These are phyloP conservation scores for Litoditis marina DNA, from an alignment of 2,888 invertebrate species.

Conservation along the genomic window DNA sequence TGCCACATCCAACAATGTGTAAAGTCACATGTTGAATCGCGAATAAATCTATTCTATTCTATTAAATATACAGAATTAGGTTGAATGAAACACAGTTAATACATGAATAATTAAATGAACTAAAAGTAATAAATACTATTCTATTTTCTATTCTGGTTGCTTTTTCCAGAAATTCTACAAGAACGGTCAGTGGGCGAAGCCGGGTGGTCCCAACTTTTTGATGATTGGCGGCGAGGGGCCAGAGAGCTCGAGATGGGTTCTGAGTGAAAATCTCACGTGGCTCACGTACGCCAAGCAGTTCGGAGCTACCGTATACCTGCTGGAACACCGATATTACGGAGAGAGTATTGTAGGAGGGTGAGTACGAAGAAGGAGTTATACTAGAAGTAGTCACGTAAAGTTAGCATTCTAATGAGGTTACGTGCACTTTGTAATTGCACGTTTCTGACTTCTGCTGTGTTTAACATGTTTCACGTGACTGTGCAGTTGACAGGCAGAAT, in stretches of 20 bases:
- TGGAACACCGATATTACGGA: constrained; percentile 92
- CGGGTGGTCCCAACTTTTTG: constrained; percentile 79
- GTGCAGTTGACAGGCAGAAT: too few relatives aligned
- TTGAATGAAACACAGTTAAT: too few relatives aligned
- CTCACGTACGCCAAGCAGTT: constrained; percentile 27
- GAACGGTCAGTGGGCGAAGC: constrained; percentile 73
- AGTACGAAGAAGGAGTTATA: too few relatives aligned
- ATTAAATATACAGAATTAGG: too few relatives aligned
- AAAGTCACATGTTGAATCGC: too few relatives aligned
- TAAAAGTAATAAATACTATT: not conserved
- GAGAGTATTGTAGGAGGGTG: constrained; percentile 72
- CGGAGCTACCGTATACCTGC: constrained; percentile 78
- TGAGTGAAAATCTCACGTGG: constrained; percentile 28
- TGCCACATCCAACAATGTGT: too few relatives aligned
- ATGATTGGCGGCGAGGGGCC: constrained; percentile 86
- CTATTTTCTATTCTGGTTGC: not conserved
- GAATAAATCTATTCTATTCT: too few relatives aligned
- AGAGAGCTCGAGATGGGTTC: constrained; percentile 28
- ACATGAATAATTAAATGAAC: not conserved
- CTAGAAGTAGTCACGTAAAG: too few relatives aligned
- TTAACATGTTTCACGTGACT: too few relatives aligned
- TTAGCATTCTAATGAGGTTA: too few relatives aligned
- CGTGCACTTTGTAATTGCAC: too few relatives aligned
- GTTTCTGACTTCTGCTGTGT: too few relatives aligned
- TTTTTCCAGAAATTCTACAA: constrained; percentile 74